phyloP scores from a whole-genome alignment of 1,140 invertebrate genomes.

The Drosophila grimshawi region DNA sequence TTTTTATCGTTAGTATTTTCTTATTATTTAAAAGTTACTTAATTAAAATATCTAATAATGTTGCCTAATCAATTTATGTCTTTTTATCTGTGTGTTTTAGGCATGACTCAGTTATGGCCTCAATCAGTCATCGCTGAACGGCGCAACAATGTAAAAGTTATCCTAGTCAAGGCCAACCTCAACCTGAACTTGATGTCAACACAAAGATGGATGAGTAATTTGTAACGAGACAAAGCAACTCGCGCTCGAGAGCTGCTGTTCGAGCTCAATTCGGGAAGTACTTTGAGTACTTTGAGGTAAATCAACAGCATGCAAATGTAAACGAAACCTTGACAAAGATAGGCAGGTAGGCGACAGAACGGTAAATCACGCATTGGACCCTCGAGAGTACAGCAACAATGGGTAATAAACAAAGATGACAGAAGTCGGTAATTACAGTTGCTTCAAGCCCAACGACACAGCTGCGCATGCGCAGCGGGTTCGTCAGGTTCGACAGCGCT shows the following conservation, averaged over 20 bases:
- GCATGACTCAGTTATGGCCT: constrained; percentile 1
- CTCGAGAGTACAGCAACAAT: constrained; percentile 51
- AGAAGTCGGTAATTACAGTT: constrained; percentile 35
- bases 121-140: constrained; percentile 7
- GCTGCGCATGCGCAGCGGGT: constrained; percentile 15
- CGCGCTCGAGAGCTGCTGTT: background rate
- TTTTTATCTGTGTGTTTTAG: background rate
- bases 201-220: constrained; percentile 33
- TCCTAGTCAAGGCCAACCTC: constrained; percentile 33
- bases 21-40: background rate
- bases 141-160: constrained; percentile 15
- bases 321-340: constrained; percentile 59
- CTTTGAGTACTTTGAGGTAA: constrained; percentile 5
- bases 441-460: background rate
- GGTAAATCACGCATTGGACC: constrained; percentile 49
- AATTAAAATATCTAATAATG: background rate
- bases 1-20: background rate
- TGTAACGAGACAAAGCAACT: constrained; percentile 14
- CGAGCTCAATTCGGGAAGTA: background rate
- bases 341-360: constrained; percentile 41
- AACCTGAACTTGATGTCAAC: background rate
- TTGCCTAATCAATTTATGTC: background rate
- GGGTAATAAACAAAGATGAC: constrained; percentile 59
- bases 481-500: constrained; percentile 13
- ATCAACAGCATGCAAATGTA: constrained; percentile 55